Evolutionary conservation across 2,888 invertebrate species (phyloP), one percentile per base, ranked within the genome.

Genomic region (Horisme vitalbata): DNA sequence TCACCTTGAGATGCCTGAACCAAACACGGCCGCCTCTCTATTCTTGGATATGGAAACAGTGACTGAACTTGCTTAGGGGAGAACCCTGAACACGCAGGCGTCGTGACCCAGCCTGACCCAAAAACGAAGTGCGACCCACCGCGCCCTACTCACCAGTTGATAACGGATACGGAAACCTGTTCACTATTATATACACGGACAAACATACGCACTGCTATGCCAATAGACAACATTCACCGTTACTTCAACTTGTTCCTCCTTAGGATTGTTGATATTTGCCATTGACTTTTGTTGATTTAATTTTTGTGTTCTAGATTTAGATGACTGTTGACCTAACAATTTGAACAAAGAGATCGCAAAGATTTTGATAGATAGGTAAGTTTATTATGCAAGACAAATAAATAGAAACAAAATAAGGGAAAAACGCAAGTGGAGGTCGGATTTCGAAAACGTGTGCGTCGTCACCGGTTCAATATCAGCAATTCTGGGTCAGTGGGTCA

Each of bases 401-500:
- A n/a, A 41, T 32, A 52, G 45, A 51, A 47, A 55, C 51, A 58
- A 60, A 65, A 63, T 59, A 55, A 70, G 63, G 73, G 75, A 71
- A 79, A 83, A 83, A 79, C 71, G 75, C 68, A 74, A 83, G 79
- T 83, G 71, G 86, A 84, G 87, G 87, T 82, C 79, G 82, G 65
- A 72, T 82, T 83, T 81, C 75, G 82, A 79, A 83, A 79, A 77
- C 79, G 80, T 70, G 73, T 77, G 79, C 79, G 81, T 80, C 76
- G 78, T 70, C 68, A 77, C 68, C 74, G 87, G 88, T 88, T 88
- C 88, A 88, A 88, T 88, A 89, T 86, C 87, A 86, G 77, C 75
- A 69, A 75, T 85, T 83, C 83, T 89, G 79, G 88, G 89, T 87
- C 79, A 89, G 88, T 89, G 83, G 87, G 88, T 79, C 88, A 88